These are phyloP conservation scores for Drosophila tripunctata DNA, from an alignment of 2,888 invertebrate genomes.

Conservation along the genomic window DNA sequence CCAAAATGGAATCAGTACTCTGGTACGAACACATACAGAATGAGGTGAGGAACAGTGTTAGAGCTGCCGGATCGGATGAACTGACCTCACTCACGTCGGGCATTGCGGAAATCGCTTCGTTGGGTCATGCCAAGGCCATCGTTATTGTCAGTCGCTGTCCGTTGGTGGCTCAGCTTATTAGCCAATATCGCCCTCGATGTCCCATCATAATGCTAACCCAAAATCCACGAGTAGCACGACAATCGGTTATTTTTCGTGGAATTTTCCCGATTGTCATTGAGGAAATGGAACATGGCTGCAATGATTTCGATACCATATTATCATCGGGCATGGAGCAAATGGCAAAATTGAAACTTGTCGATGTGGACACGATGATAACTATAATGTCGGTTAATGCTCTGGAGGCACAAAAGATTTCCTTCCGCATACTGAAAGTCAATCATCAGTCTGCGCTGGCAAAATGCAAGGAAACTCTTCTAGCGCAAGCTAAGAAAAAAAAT, in stretches of 20 bases:
- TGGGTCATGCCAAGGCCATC: conserved; percentile 94
- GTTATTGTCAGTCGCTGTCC: conserved; percentile 88
- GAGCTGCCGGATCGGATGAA: conserved; percentile 88
- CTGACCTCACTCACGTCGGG: conserved; percentile 95
- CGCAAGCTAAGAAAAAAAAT: background rate
- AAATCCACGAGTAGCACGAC: conserved; percentile 91
- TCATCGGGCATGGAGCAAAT: conserved; percentile 33
- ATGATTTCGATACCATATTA: conserved; percentile 40
- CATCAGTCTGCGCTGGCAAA: conserved; percentile 13
- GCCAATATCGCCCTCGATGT: conserved; percentile 96
- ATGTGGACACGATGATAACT: conserved; percentile 14
- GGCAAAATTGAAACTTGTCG: conserved; percentile 39
- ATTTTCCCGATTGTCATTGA: conserved; percentile 48
- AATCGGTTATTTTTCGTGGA: conserved; percentile 83
- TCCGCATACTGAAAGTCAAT: conserved; percentile 36
- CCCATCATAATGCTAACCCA: conserved; percentile 96
- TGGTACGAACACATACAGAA: conserved; percentile 95
- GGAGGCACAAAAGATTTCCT: conserved; percentile 43
- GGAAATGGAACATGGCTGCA: conserved; percentile 34
- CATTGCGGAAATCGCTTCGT: conserved; percentile 95
- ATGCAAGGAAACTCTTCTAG: background rate
- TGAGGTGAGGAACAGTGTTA: conserved; percentile 87
- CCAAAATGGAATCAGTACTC: conserved; percentile 97
- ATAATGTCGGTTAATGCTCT: conserved; percentile 57
- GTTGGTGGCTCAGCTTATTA: conserved; percentile 90